Evolutionary conservation across 2,797 vertebrate species (phyloP).

Genomic region (Coendou prehensilis): DNA sequence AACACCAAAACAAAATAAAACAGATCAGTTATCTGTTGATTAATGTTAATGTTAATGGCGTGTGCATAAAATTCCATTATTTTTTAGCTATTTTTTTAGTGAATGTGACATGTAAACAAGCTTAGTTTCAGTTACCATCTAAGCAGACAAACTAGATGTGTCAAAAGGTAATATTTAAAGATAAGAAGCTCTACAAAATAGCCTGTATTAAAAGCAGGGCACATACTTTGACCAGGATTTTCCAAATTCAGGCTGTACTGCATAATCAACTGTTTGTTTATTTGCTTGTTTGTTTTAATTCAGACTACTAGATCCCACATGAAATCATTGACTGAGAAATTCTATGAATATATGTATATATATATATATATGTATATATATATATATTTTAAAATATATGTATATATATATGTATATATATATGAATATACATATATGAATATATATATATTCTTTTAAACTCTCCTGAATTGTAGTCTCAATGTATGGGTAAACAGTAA

Average conservation of each 20-base stretch:
- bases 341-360: neutral
- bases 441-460: neutral
- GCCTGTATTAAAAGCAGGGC: neutral
- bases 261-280: neutral
- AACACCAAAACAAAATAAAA: neutral
- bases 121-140: neutral
- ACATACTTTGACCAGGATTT: neutral
- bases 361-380: neutral
- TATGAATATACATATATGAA: too few relatives aligned
- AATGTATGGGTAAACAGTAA: neutral
- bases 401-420: too few relatives aligned
- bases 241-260: neutral
- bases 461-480: neutral
- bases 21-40: neutral
- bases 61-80: neutral
- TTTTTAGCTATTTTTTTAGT: neutral
- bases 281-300: neutral
- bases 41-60: neutral
- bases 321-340: conserved; percentile 12
- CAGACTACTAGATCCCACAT: neutral
- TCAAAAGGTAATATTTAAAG: conserved; percentile 15
- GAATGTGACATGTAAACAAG: neutral
- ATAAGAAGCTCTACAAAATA: neutral
- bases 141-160: neutral
- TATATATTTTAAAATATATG: too few relatives aligned